Evolutionary conservation across 2,113 vertebrate genomes (phyloP), one percentile per base, ranked within the genome.

Genomic region (Phalacrocorax aristotelis): DNA sequence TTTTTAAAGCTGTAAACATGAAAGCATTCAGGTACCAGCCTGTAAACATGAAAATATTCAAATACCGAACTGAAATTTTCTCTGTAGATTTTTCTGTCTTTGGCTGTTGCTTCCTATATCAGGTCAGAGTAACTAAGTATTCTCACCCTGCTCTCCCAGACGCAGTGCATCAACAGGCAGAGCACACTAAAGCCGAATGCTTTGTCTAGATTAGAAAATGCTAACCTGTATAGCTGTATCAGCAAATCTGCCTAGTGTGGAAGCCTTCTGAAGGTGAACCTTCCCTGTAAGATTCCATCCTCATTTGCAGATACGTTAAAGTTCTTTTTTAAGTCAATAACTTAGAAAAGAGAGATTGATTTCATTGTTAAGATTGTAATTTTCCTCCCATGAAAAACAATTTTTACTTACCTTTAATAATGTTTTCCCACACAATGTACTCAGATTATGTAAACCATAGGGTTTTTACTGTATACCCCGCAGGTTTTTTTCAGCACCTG

Each of bases 141-240:
- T 92, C 86, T 94, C 27, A 8, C 38, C 49, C 44, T 69, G 61
- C 62, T 94, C 84, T 93, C 55, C 30, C 74, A 94, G 93, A 94
- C 23, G 83, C 90, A 91, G 78, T 85, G 91, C 91, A 95, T 91
- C 94, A 95, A 95, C 91, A 96, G 89, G 83, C 94, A 96, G 76
- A 92, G 65, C 87, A 89, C 87, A 91, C 34, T 58, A 51, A 61
- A 79, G 87, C 93, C 40, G 81, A 85, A 82, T 79, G 89, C 89
- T 95, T 95, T 96, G 96, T 93, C 91, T 96, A 36, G 68, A 89
- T 93, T 89, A 91, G 86, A 66, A 84, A 92, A 84, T 0, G 3
- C 54, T 90, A 94, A 81, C 71, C 71, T 8, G 5, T 70, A 81
- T 38, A 86, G 96, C 88, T 96, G 92, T 52, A 96, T 94, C 93